Evolutionary conservation across 2,797 vertebrate genomes (phyloP), one percentile per base, ranked within the genome.

Genomic region (Babyrousa celebensis): DNA sequence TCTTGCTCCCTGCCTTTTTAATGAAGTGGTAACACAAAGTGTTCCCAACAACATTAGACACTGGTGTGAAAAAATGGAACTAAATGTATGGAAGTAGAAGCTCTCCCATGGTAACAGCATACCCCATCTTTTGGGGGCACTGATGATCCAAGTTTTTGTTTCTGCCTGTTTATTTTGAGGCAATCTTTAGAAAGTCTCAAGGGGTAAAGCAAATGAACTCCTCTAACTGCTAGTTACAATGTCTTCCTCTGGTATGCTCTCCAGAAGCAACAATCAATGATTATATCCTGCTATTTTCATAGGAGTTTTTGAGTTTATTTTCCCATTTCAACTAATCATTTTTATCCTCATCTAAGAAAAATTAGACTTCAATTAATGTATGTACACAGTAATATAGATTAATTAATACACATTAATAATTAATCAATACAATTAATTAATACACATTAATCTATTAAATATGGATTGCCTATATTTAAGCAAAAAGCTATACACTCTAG

Each of bases 291-390:
- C 3, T 77, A 11, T 77, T 89, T 93, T 74, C 18, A 68, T 5
- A 85, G 63, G 17, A 67, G 10, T 52, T 78, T 63, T 77, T 21
- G 29, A 88, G 56, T 71, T 85, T 79, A 71, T 27, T 96, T 91
- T 54, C 15, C 56, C n/a, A 80, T 89, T 93, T 89, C 52, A 91
- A 43, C 75, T 80, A 25, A 58, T 80, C 29, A 71, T 78, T 58
- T 21, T 77, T 12, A 56, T 62, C 10, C 21, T 78, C 25, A 74
- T 67, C 17, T 71, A 72, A 5, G 68, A 23, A 72, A 91, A 74
- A 68, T 63, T 91, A 77, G 95, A 85, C 12, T 90, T 93, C 7
- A 60, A 27, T 67, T 91, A 94, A 80, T 29, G 12, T 56, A 12
- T 67, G 17, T 12, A 25, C 65, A 58, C 36, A 36, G 36, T 36